A percentile compares a stretch with the other conserved stretches of the same genome.
Evolutionary conservation across 1,140 invertebrate species (phyloP).

Genomic region (Megalonaias nervosa): DNA sequence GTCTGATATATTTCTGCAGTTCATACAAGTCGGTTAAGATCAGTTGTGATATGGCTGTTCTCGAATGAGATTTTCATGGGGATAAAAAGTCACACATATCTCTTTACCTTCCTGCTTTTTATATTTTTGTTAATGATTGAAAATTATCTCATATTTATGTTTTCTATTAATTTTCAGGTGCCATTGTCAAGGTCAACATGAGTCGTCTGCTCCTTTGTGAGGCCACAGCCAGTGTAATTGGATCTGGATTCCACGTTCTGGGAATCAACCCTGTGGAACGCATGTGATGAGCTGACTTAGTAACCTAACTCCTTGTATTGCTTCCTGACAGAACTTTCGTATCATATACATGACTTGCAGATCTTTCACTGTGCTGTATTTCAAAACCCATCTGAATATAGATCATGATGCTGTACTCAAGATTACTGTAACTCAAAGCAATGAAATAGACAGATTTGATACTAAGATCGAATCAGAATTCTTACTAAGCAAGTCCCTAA

Average conservation of each 20-base stretch:
- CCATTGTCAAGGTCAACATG: slow-evolving; percentile 88
- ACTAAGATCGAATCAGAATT: too few relatives aligned
- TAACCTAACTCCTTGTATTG: too few relatives aligned
- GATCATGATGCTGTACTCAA: too few relatives aligned
- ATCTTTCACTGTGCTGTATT: too few relatives aligned
- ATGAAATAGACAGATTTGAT: too few relatives aligned
- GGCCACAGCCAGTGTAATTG: slow-evolving; percentile 90
- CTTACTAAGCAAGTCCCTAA: too few relatives aligned
- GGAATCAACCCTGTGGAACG: slow-evolving; percentile 92
- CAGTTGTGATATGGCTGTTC: slow-evolving; percentile 5
- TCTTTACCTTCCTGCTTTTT: not conserved
- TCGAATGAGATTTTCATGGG: not conserved
- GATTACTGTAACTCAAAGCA: too few relatives aligned
- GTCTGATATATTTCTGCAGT: not conserved
- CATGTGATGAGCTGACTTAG: slow-evolving; percentile 79
- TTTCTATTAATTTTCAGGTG: slow-evolving; percentile 71
- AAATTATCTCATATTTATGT: slow-evolving; percentile 4
- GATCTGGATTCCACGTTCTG: slow-evolving; percentile 89
- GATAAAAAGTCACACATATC: not conserved
- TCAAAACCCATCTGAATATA: too few relatives aligned
- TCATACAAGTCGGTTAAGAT: slow-evolving; percentile 1
- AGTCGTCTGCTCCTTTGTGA: slow-evolving; percentile 93
- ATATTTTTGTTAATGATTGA: not conserved
- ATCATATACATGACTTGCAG: too few relatives aligned
- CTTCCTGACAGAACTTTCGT: too few relatives aligned